Evolutionary conservation across 2,888 invertebrate species (phyloP).

Genomic region (Erannis defoliaria): DNA sequence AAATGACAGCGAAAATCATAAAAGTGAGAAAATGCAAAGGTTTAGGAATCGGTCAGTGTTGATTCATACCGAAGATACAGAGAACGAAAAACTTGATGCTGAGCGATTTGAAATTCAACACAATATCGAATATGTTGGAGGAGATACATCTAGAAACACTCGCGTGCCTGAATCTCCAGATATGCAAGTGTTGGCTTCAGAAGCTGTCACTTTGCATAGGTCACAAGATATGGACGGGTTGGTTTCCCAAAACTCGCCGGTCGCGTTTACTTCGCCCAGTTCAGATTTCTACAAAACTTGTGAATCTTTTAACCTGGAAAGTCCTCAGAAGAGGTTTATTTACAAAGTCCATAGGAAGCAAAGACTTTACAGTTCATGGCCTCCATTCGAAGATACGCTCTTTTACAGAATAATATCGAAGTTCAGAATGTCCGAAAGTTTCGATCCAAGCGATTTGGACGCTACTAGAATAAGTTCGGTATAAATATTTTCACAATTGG

Average conservation of each 20-base stretch:
- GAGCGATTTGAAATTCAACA: background rate
- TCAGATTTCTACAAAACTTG: conserved; percentile 51
- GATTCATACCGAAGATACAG: conserved; percentile 13
- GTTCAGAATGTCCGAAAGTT: conserved; percentile 80
- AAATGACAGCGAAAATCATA: conserved; percentile 32
- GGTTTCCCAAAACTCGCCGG: conserved; percentile 35
- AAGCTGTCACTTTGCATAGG: too few species aligned
- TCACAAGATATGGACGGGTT: conserved; percentile 41
- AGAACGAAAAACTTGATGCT: background rate
- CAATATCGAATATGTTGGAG: background rate
- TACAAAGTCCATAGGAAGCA: conserved; percentile 57
- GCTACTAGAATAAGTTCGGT: conserved; percentile 47
- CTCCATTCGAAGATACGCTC: conserved; percentile 74
- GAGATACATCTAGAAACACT: too few species aligned
- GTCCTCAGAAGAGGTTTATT: conserved; percentile 53
- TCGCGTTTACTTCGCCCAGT: conserved; percentile 40
- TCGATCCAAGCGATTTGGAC: conserved; percentile 73
- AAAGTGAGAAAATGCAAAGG: conserved; percentile 19
- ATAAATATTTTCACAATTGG: conserved; percentile 13
- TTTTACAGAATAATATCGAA: conserved; percentile 76
- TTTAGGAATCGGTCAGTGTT: conserved; percentile 29
- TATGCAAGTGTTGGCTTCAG: background rate
- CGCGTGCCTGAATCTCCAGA: background rate
- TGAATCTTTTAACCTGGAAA: conserved; percentile 33
- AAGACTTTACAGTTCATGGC: conserved; percentile 72